These are phyloP conservation scores for Zonitis immaculata DNA, from an alignment of 2,888 invertebrate genomes.

Conservation along the genomic window DNA sequence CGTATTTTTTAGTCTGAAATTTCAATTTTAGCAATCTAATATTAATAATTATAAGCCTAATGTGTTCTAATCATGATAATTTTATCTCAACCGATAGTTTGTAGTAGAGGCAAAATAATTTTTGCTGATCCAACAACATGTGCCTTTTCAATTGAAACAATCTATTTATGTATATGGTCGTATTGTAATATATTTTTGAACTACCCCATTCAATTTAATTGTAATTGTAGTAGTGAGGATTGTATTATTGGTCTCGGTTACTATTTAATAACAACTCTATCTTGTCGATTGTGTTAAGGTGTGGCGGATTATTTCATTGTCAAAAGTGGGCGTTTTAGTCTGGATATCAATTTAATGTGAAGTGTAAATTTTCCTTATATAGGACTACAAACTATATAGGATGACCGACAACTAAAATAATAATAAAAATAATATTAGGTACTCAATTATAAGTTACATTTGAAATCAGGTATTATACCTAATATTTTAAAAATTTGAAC, in stretches of 20 bases:
- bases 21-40: no score
- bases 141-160: no score
- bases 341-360: conserved; percentile 44
- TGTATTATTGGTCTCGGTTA: conserved; percentile 38
- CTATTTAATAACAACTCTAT: conserved; percentile 47
- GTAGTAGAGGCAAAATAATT: no score
- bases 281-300: conserved; percentile 42
- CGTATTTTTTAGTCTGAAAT: no score
- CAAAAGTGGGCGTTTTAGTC: conserved; percentile 42
- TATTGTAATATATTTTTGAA: background rate
- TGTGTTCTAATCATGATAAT: no score
- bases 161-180: no score
- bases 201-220: background rate
- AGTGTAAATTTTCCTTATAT: conserved; percentile 48
- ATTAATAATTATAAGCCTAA: no score
- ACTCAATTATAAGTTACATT: conserved; percentile 40
- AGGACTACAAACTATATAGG: no score
- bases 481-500: conserved; percentile 34
- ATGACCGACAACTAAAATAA: no score
- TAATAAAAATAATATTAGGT: no score
- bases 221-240: conserved; percentile 29
- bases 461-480: conserved; percentile 32
- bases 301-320: conserved; percentile 49
- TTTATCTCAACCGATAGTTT: no score
- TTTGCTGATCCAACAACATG: no score